phyloP scores from a whole-genome alignment of 2,888 invertebrate genomes.

The Dolichomitus sp. region DNA sequence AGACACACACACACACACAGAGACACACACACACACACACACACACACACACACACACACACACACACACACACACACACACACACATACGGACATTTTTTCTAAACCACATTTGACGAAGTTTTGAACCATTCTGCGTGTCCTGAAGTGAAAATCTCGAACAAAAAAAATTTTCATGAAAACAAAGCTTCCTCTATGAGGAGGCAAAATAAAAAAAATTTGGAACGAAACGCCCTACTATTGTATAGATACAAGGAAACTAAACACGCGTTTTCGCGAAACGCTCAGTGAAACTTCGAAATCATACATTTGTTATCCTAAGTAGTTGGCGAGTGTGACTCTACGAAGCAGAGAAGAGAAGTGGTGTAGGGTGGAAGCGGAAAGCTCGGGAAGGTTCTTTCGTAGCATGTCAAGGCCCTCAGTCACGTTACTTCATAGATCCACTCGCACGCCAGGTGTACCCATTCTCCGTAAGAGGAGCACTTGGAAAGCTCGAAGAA shows the following conservation, averaged over 20 bases:
- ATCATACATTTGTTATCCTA: slow-evolving; percentile 63
- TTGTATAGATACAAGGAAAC: slow-evolving; percentile 8
- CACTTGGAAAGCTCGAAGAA: slow-evolving; percentile 37
- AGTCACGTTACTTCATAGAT: slow-evolving; percentile 44
- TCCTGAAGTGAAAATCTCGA: too few relatives aligned
- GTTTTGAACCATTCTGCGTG: too few relatives aligned
- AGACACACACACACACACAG: too few relatives aligned
- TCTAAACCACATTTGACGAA: too few relatives aligned
- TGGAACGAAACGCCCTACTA: too few relatives aligned
- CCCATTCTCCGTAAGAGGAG: slow-evolving; percentile 25
- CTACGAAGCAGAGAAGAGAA: slow-evolving; percentile 30
- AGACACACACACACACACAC: too few relatives aligned
- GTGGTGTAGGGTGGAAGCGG: slow-evolving; percentile 25
- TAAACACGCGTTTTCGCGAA: slow-evolving; percentile 10
- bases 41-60: too few relatives aligned
- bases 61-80: too few relatives aligned
- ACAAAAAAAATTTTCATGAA: too few relatives aligned
- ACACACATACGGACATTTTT: too few relatives aligned
- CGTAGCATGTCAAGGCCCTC: slow-evolving; percentile 50
- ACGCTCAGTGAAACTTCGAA: slow-evolving; percentile 39
- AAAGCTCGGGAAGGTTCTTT: slow-evolving; percentile 39
- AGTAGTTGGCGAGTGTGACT: slow-evolving; percentile 47
- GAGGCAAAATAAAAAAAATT: too few relatives aligned
- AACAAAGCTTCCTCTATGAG: too few relatives aligned
- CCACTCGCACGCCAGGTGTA: slow-evolving; percentile 47